Percentiles rank a stretch among this genome's conserved stretches.
Conservation (phyloP, 2,797 vertebrate genomes). For the Phataginus tricuspis region DNA sequence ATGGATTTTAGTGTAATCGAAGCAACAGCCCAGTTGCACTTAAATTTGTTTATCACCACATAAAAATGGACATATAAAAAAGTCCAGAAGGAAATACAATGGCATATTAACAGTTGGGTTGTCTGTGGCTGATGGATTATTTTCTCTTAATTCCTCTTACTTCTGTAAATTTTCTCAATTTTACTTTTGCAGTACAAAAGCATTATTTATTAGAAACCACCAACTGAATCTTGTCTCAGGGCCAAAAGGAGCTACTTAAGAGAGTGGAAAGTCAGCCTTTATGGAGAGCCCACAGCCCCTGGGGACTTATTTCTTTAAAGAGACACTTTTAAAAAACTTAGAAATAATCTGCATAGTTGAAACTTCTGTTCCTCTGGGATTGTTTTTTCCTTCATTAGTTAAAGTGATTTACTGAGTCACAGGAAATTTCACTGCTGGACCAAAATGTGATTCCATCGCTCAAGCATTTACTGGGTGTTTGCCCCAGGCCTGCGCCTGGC, state of each 20-base stretch:
- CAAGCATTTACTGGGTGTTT: conserved; percentile 14
- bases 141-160: conserved; percentile 4
- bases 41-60: not conserved
- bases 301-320: conserved; percentile 66
- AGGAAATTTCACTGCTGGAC: conserved; percentile 52
- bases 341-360: conserved; percentile 56
- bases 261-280: not conserved
- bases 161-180: conserved; percentile 53
- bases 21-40: not conserved
- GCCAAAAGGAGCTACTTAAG: conserved; percentile 52
- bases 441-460: conserved; percentile 49
- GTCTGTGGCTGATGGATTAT: not conserved
- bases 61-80: not conserved
- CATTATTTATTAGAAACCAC: conserved; percentile 68
- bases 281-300: not conserved
- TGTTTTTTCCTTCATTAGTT: conserved; percentile 51
- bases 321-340: conserved; percentile 72
- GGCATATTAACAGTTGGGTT: not conserved
- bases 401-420: conserved; percentile 71
- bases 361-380: conserved; percentile 58
- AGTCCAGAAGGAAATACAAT: not conserved
- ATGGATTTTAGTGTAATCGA: not conserved
- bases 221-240: not conserved
- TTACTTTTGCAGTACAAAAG: conserved; percentile 46
- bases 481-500: not conserved